These are phyloP conservation scores for Jordanella pulchra DNA, from an alignment of 2,797 vertebrate species.

Conservation along the genomic window DNA sequence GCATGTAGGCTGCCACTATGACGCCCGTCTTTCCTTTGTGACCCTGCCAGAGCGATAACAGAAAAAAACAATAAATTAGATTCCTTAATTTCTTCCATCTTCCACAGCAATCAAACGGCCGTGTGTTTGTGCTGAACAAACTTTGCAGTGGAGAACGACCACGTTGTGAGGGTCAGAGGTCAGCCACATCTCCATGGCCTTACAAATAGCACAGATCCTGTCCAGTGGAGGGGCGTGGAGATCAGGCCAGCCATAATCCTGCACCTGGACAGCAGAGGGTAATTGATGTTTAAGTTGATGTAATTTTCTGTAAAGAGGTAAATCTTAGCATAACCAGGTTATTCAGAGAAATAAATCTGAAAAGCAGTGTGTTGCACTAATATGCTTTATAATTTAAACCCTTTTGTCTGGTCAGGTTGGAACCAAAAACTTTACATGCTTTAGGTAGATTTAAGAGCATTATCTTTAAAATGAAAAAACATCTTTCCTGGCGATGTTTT, in stretches of 20 bases:
- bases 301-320: background rate
- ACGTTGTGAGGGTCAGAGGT: conserved; percentile 86
- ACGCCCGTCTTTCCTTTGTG: conserved; percentile 90
- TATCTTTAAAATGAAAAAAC: background rate
- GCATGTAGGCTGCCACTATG: conserved; percentile 92
- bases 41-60: conserved; percentile 76
- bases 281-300: background rate
- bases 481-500: background rate
- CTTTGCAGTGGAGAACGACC: conserved; percentile 92
- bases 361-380: background rate
- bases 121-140: conserved; percentile 50
- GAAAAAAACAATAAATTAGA: conserved; percentile 4
- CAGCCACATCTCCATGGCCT: conserved; percentile 91
- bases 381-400: background rate
- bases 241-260: conserved; percentile 93
- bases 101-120: conserved; percentile 7
- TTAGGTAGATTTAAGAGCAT: background rate
- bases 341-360: background rate
- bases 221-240: conserved; percentile 90
- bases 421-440: background rate
- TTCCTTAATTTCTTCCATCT: background rate
- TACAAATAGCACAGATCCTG: conserved; percentile 90
- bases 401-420: background rate
- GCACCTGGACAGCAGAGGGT: conserved; percentile 77
- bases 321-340: background rate